Percentiles rank a stretch among this genome's conserved stretches.
phyloP scores from a whole-genome alignment of 1,140 invertebrate species.

The Araneus ventricosus region DNA sequence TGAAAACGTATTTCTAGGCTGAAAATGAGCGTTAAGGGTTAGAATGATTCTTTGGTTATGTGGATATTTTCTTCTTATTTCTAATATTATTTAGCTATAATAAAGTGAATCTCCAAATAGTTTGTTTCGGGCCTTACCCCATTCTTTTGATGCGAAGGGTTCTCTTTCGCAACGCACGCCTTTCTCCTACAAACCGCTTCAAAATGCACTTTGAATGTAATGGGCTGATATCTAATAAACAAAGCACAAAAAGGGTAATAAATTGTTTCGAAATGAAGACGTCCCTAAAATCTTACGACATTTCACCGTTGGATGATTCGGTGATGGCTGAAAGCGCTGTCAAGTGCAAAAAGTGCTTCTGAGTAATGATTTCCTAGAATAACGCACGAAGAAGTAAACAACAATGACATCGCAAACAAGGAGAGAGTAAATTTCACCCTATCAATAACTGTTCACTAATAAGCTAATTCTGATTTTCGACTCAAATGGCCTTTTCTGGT shows the following conservation, averaged over 20 bases:
- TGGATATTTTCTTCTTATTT: no score
- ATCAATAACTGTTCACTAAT: not conserved
- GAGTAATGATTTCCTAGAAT: not conserved
- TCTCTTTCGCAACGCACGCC: not conserved
- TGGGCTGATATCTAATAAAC: conserved; percentile 30
- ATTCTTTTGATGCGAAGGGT: not conserved
- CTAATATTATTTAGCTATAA: no score
- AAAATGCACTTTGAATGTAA: conserved; percentile 1
- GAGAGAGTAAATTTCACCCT: not conserved
- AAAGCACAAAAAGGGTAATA: conserved; percentile 36
- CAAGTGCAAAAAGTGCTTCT: conserved; percentile 13
- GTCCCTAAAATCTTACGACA: conserved; percentile 17
- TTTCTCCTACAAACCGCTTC: conserved; percentile 27
- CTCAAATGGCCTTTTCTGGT: no score
- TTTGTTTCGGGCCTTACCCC: no score
- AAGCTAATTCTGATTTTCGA: no score
- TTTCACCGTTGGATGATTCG: conserved; percentile 26
- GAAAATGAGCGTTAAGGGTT: no score
- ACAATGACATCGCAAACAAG: not conserved
- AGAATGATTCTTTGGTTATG: no score
- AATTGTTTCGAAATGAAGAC: conserved; percentile 38
- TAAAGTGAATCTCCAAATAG: no score
- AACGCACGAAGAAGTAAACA: not conserved
- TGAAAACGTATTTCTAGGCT: no score
- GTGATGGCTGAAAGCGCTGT: conserved; percentile 18